Evolutionary conservation across 2,797 vertebrate genomes (phyloP), one percentile per base, ranked within the genome.

Genomic region (Lateolabrax maculatus): DNA sequence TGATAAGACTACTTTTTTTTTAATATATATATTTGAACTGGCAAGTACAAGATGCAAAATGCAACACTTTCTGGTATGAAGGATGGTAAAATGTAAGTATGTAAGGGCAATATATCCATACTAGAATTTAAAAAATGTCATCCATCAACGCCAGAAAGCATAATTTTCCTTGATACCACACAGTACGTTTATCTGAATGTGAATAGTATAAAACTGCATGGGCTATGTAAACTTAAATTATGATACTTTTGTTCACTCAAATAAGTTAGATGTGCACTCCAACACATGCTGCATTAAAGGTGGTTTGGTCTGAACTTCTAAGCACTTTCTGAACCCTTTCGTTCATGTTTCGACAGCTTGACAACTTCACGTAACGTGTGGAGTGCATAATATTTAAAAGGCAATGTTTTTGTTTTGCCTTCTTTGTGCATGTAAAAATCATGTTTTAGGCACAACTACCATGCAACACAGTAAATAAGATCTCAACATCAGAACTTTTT

Each of bases 391-490:
- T n/a, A 64, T 27, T 66, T 18, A 13, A 71, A 75, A 68, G 73
- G 79, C 66, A 66, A 53, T 4, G 5, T 41, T 21, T 53, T 53
- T 39, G 23, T 67, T 69, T 31, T 36, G 49, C 36, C 67, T 66
- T 52, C 25, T 66, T 39, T 44, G 70, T 3, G 68, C 25, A 43
- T 69, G 31, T 77, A 80, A 67, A 63, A 84, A 78, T n/a, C 13
- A 77, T 65, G 55, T 80, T 87, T 86, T 61, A 87, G 85, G 82
- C 87, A 91, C 81, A 87, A 66, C 72, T 89, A 41, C 57, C 63
- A 53, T 55, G 63, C 69, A 41, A 46, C 67, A 80, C 74, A 73
- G 76, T 34, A 23, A 46, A 49, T 61, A 43, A 19, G 64, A 68
- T 63, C 46, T 68, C 21, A 61, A 7, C 49, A 34, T 62, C 6